Conservation (phyloP, 1,140 invertebrate genomes). For the Drosophila rufa region DNA sequence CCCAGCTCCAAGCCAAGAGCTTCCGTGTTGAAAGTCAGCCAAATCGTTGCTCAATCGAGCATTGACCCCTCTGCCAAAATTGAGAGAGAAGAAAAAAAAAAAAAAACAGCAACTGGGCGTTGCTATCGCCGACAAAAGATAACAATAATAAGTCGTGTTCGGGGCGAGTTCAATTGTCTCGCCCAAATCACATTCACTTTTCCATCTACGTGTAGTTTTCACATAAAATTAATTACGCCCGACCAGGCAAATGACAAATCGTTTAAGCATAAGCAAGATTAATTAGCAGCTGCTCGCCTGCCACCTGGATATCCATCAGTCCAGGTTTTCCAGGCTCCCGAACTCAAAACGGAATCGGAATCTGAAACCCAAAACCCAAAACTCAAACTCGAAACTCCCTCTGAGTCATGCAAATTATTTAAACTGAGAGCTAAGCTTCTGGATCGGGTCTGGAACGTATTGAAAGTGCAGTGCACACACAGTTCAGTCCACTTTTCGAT, state of each 20-base stretch:
- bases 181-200: constrained; percentile 68
- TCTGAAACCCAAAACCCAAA: constrained; percentile 13
- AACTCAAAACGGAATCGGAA: constrained; percentile 7
- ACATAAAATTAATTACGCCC: constrained; percentile 70
- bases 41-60: constrained; percentile 73
- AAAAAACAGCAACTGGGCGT: constrained; percentile 56
- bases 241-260: constrained; percentile 68
- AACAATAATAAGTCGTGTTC: constrained; percentile 64
- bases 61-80: constrained; percentile 65
- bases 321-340: constrained; percentile 26
- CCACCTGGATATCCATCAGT: constrained; percentile 55
- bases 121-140: constrained; percentile 76
- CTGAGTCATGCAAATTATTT: constrained; percentile 33
- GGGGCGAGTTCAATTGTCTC: constrained; percentile 66
- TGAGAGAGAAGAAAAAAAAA: constrained; percentile 14
- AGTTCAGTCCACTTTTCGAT: constrained; percentile 37
- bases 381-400: constrained; percentile 25
- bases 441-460: constrained; percentile 27
- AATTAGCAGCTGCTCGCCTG: constrained; percentile 63
- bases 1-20: constrained; percentile 27
- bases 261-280: constrained; percentile 74
- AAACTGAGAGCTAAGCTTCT: constrained; percentile 9
- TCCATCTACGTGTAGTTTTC: constrained; percentile 50
- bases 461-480: constrained; percentile 26
- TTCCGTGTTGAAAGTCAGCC: constrained; percentile 77